Evolutionary conservation across 2,797 vertebrate genomes (phyloP), one percentile per base, ranked within the genome.

Genomic region (Pseudochirops cupreus): DNA sequence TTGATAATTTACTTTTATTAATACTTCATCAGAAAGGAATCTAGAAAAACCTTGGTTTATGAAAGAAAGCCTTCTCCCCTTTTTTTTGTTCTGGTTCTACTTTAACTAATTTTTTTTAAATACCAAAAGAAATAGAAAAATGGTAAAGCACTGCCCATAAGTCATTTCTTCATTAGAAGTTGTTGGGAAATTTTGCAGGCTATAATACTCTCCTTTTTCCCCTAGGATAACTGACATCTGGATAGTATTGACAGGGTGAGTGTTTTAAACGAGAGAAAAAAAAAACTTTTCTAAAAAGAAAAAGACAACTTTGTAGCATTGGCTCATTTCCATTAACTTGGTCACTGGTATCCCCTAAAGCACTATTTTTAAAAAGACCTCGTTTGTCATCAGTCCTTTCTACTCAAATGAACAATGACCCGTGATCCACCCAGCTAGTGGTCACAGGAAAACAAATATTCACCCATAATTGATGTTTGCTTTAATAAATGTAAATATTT

Each of bases 401-500:
- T 62, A 91, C 90, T 92, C 93, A 74, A 50, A 91, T 92, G 95
- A 96, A 96, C 93, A 98, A 97, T 93, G 92, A 62, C 94, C 95
- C 94, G 24, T 96, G 96, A 98, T 93, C 52, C 95, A 94, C 95
- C 94, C 96, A 95, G 95, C 95, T 90, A 97, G 97, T n/a, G 57
- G 93, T 93, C 95, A 97, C 94, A 94, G 91, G 62, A 91, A 91
- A 97, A 94, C 96, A 96, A 95, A 93, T 7, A 67, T 95, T 96
- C 97, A 95, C 95, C 59, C 96, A 94, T 98, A 96, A 96, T 96
- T 94, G 95, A 97, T 96, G 97, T 97, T 98, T 97, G 96, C 94
- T 94, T 91, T 91, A 96, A 96, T 91, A 94, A 95, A 94, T 94
- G 96, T 94, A 98, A 98, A 97, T 96, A 98, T 98, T 96, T 97